Conservation (phyloP, 2,888 invertebrate genomes). For the Agrochola litura region DNA sequence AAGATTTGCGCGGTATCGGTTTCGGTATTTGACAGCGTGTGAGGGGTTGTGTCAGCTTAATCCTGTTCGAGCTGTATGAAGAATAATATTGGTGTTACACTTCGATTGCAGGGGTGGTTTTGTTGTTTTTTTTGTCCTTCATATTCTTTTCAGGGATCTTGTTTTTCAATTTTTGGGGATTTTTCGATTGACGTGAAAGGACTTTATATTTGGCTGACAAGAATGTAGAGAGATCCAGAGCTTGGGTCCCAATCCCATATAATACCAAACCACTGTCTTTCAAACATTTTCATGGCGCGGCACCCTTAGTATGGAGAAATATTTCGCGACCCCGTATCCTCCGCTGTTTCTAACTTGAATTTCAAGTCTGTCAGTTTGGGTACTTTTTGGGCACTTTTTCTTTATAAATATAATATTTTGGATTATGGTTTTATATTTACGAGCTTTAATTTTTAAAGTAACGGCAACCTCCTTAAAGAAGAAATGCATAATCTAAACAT, state of each 20-base stretch:
- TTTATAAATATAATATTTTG: no score
- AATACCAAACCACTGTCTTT: no score
- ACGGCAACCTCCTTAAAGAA: no score
- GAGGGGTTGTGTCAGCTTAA: constrained; percentile 49
- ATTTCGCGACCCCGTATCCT: no score
- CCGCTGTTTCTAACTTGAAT: no score
- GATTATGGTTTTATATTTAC: no score
- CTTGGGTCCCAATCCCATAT: not conserved
- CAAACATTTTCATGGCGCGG: no score
- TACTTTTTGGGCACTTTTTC: no score
- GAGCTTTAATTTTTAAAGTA: no score
- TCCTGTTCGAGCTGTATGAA: constrained; percentile 32
- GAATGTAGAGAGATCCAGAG: not conserved
- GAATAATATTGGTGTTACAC: constrained; percentile 40
- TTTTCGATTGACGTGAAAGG: not conserved
- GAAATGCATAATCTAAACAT: not conserved
- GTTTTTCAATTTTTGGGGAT: constrained; percentile 19
- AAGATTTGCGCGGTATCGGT: constrained; percentile 41
- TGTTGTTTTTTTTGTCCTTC: not conserved
- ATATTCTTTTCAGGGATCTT: constrained; percentile 2
- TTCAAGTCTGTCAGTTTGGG: no score
- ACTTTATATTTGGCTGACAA: constrained; percentile 5
- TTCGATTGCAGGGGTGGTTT: constrained; percentile 37
- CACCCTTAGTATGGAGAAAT: no score
- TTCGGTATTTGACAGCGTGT: constrained; percentile 38